Evolutionary conservation across 2,888 invertebrate genomes (phyloP).

Genomic region (Herminia tarsipennalis): DNA sequence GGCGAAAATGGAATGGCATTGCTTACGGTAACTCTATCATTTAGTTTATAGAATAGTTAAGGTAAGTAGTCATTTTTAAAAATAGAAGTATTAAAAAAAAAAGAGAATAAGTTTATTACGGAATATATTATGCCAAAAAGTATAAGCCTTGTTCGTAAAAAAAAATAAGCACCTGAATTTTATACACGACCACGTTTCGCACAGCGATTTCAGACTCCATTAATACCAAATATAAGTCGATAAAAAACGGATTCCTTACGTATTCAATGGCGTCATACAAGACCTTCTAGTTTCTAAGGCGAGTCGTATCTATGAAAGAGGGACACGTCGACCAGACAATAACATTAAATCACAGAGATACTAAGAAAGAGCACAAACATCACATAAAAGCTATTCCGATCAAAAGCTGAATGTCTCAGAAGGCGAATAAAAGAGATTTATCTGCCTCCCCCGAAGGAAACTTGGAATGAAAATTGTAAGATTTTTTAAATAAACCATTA

Average conservation of each 20-base stretch:
- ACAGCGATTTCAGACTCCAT: conserved; percentile 37
- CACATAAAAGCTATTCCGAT: conserved; percentile 81
- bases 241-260: conserved; percentile 43
- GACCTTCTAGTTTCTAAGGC: conserved; percentile 48
- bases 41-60: too few relatives aligned
- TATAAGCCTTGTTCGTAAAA: too few relatives aligned
- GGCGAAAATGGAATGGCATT: too few relatives aligned
- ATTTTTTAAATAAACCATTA: conserved; percentile 84
- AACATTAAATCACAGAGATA: conserved; percentile 75
- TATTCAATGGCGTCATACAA: conserved; percentile 47
- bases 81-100: too few relatives aligned
- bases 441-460: conserved; percentile 70
- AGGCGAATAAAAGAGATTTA: conserved; percentile 80
- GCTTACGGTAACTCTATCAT: too few relatives aligned
- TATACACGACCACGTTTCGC: conserved; percentile 14
- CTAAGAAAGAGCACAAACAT: conserved; percentile 77
- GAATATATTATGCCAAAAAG: too few relatives aligned
- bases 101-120: too few relatives aligned
- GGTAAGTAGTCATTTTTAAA: too few relatives aligned
- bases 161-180: conserved; percentile 15
- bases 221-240: conserved; percentile 46
- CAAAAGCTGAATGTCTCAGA: conserved; percentile 77
- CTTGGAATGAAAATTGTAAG: conserved; percentile 80
- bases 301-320: conserved; percentile 52
- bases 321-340: conserved; percentile 68